Percentiles rank a stretch among this genome's conserved stretches.
These are phyloP conservation scores for Selene dorsalis DNA, from an alignment of 2,797 vertebrate genomes.

Conservation along the genomic window DNA sequence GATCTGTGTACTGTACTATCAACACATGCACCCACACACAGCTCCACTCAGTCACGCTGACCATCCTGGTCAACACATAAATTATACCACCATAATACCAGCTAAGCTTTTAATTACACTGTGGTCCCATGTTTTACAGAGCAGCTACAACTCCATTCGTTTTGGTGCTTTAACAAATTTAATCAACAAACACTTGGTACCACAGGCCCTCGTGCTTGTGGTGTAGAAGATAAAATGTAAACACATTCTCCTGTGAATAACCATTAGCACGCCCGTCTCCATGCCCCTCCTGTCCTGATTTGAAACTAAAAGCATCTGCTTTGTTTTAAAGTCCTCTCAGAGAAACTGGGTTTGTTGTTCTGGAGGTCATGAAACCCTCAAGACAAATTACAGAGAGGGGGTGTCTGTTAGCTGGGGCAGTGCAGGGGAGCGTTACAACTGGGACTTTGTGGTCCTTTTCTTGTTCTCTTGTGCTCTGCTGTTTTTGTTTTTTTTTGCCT, in stretches of 20 bases:
- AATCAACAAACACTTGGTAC: slow-evolving; percentile 5
- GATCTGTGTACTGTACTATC: neutral
- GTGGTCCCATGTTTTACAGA: neutral
- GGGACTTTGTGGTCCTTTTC: too few species aligned
- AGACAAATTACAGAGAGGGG: neutral
- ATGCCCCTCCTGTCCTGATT: neutral
- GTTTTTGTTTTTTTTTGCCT: too few species aligned
- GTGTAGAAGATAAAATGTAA: neutral
- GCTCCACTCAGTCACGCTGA: neutral
- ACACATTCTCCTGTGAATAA: slow-evolving; percentile 6
- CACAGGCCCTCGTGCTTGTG: neutral
- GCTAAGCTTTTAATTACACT: slow-evolving; percentile 28
- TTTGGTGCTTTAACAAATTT: slow-evolving; percentile 1
- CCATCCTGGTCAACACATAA: slow-evolving; percentile 19
- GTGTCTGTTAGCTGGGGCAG: neutral
- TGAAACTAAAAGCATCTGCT: neutral
- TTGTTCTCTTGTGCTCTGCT: too few species aligned
- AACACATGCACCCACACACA: neutral
- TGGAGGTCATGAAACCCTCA: neutral
- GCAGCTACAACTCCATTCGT: too few species aligned
- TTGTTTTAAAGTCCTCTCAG: neutral
- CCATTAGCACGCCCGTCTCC: neutral
- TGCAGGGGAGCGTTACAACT: too few species aligned
- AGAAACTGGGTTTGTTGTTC: neutral
- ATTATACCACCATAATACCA: slow-evolving; percentile 8